A percentile compares a stretch with the other conserved stretches of the same genome.
These are phyloP conservation scores for Cheilinus undulatus DNA, from an alignment of 2,113 vertebrate species.

Conservation along the genomic window DNA sequence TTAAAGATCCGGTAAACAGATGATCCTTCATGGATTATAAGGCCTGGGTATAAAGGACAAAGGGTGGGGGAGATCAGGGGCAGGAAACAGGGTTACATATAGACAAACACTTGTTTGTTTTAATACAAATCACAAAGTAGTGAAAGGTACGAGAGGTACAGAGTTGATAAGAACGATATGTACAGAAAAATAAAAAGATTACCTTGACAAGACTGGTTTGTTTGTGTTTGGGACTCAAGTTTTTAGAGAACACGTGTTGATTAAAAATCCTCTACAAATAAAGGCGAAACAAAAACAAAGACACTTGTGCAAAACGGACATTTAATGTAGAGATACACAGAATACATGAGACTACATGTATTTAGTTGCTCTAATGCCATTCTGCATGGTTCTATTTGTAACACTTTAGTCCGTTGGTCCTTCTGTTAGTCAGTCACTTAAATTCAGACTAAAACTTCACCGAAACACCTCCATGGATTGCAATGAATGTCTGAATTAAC, in stretches of 20 bases:
- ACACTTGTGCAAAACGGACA: not conserved
- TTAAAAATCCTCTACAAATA: slow-evolving; percentile 3
- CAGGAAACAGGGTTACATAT: slow-evolving; percentile 38
- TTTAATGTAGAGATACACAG: no score
- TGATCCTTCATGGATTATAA: slow-evolving; percentile 90
- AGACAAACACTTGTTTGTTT: slow-evolving; percentile 50
- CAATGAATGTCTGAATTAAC: not conserved
- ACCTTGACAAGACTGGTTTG: not conserved
- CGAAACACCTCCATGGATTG: not conserved
- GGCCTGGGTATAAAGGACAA: slow-evolving; percentile 73
- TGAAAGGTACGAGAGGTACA: slow-evolving; percentile 12
- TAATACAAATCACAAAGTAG: slow-evolving; percentile 9
- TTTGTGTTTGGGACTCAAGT: slow-evolving; percentile 14
- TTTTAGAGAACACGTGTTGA: not conserved
- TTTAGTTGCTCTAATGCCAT: not conserved
- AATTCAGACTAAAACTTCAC: not conserved
- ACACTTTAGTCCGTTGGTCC: no score
- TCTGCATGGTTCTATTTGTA: not conserved
- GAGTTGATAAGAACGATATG: not conserved
- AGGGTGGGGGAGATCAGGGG: slow-evolving; percentile 14
- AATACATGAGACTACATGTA: not conserved
- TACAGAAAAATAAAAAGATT: slow-evolving; percentile 33
- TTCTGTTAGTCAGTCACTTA: not conserved
- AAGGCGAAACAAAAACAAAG: not conserved
- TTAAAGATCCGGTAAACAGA: slow-evolving; percentile 93